Evolutionary conservation across 2,113 vertebrate genomes (phyloP).

Genomic region (Acrocephalus arundinaceus): DNA sequence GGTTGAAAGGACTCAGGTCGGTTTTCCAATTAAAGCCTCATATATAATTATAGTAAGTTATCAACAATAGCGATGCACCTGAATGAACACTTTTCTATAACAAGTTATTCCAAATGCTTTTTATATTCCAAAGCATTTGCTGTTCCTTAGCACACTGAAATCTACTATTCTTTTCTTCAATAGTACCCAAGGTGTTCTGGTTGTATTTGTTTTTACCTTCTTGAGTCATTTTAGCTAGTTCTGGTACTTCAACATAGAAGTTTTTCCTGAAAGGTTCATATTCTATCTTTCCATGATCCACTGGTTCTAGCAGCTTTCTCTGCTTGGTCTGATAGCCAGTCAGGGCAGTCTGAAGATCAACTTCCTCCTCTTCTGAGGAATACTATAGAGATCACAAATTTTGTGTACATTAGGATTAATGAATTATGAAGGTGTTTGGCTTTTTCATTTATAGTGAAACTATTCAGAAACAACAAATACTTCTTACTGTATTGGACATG

Average conservation of each 20-base stretch:
- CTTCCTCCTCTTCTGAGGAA: constrained; percentile 98
- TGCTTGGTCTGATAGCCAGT: constrained; percentile 98
- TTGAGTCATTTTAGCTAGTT: constrained; percentile 89
- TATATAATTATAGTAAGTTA: not conserved
- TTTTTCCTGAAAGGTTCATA: constrained; percentile 96
- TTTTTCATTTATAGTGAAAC: not conserved
- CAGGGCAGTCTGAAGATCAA: constrained; percentile 95
- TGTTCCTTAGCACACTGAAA: not conserved
- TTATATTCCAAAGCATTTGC: not conserved
- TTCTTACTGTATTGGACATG: not conserved
- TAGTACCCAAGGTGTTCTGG: not conserved
- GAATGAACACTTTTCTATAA: not conserved
- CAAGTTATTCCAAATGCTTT: not conserved
- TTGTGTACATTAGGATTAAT: not conserved
- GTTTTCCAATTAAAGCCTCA: not conserved
- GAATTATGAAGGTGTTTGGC: not conserved
- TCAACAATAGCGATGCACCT: not conserved
- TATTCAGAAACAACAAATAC: not conserved
- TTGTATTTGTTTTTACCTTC: constrained; percentile 78
- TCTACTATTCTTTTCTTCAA: not conserved
- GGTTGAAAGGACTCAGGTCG: not conserved
- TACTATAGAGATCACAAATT: constrained; percentile 77
- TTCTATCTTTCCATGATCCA: constrained; percentile 97
- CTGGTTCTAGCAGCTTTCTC: constrained; percentile 94
- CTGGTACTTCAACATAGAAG: constrained; percentile 98